Conservation (phyloP, 2,888 invertebrate genomes). For the Chymomyza caudatula region DNA sequence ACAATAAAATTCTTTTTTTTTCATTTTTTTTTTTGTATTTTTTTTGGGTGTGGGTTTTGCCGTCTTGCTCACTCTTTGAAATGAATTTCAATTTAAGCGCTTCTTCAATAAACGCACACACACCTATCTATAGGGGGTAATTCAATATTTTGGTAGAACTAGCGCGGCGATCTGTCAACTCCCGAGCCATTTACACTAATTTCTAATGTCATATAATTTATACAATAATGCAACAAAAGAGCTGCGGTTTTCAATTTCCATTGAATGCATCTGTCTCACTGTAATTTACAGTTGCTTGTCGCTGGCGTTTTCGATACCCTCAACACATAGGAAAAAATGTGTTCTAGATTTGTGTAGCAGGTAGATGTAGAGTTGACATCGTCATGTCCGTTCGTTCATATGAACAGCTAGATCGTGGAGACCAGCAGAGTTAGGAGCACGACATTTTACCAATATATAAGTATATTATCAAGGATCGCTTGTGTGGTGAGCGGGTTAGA, state of each 20-base stretch:
- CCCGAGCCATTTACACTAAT: neutral
- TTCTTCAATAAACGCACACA: too few species aligned
- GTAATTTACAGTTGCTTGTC: slow-evolving; percentile 57
- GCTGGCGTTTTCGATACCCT: too few species aligned
- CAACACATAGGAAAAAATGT: too few species aligned
- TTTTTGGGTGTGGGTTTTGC: neutral
- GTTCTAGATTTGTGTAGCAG: too few species aligned
- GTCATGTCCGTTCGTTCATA: too few species aligned
- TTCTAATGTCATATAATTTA: neutral
- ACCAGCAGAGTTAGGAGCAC: too few species aligned
- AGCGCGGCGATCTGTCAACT: neutral
- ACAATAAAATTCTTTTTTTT: neutral
- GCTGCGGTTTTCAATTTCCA: neutral
- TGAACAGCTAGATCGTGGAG: too few species aligned
- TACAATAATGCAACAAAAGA: neutral
- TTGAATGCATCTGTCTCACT: slow-evolving; percentile 47
- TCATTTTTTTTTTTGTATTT: neutral
- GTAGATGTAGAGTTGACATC: too few species aligned
- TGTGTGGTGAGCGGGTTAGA: too few species aligned
- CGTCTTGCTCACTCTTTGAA: neutral
- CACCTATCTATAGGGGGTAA: slow-evolving; percentile 37
- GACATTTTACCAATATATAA: too few species aligned
- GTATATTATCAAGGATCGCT: too few species aligned
- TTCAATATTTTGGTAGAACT: slow-evolving; percentile 32
- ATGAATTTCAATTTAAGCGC: neutral